These are phyloP conservation scores for Aurelia sp. DNA, from an alignment of 30 jellyfish, hydroid and myxozoan genomes.

Conservation along the genomic window DNA sequence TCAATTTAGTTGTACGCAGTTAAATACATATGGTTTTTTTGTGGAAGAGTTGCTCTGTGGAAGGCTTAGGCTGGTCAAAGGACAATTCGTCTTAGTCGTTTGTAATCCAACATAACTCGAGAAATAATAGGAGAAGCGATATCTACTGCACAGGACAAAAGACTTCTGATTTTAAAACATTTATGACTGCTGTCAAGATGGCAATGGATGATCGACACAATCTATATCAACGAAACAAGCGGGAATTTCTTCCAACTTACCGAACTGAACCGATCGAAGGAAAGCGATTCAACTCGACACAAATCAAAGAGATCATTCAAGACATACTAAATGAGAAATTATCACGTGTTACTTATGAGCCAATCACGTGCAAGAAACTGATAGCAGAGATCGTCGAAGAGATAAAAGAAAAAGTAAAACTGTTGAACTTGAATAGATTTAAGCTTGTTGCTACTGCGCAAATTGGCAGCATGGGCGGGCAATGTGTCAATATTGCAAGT, in stretches of 20 bases:
- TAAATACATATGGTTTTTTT: no score
- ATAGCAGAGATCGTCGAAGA: constrained; percentile 45
- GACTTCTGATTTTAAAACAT: not conserved
- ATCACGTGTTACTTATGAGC: constrained; percentile 25
- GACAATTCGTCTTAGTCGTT: no score
- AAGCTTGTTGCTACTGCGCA: constrained; percentile 61
- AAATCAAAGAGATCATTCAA: constrained; percentile 28
- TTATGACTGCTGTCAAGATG: no score
- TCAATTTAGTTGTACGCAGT: no score
- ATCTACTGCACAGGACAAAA: no score
- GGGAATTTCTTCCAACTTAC: constrained; percentile 63
- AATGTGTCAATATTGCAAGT: constrained; percentile 68
- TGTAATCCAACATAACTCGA: no score
- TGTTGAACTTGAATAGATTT: constrained; percentile 38
- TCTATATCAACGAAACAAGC: constrained; percentile 7
- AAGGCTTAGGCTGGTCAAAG: no score
- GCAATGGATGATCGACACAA: constrained; percentile 36
- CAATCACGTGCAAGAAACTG: constrained; percentile 17
- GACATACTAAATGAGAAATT: constrained; percentile 37
- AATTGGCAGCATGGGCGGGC: constrained; percentile 67
- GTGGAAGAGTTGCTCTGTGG: no score
- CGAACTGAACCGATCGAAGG: constrained; percentile 39
- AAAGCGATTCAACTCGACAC: constrained; percentile 35
- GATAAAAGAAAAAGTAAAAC: constrained; percentile 50
- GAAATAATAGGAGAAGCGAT: no score